Percentiles rank a stretch among this genome's conserved stretches.
phyloP scores from a whole-genome alignment of 2,888 invertebrate species.

The Opisthograptis luteolata region DNA sequence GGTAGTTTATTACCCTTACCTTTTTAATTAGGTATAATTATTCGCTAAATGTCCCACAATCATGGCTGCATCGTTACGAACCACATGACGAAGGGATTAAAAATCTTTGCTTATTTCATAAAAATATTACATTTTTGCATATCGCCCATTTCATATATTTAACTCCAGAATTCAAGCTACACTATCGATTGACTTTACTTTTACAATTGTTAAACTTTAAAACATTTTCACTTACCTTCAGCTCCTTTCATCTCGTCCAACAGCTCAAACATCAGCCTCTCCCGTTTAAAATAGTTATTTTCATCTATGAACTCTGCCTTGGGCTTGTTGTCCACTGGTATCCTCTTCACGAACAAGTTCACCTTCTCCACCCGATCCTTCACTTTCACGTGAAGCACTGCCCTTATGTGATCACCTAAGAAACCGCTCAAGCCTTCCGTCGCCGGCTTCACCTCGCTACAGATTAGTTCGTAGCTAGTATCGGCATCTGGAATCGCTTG shows the following conservation, averaged over 20 bases:
- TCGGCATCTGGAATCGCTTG: constrained; percentile 14
- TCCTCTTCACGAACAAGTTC: constrained; percentile 62
- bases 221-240: constrained; percentile 49
- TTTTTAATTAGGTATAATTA: too few relatives aligned
- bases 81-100: too few relatives aligned
- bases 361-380: constrained; percentile 40
- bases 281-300: constrained; percentile 57
- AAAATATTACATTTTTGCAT: too few relatives aligned
- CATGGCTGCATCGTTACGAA: too few relatives aligned
- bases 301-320: constrained; percentile 62
- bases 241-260: constrained; percentile 53
- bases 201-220: too few relatives aligned
- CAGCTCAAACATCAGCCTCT: constrained; percentile 58
- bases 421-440: constrained; percentile 62
- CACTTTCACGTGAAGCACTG: constrained; percentile 46
- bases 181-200: too few relatives aligned
- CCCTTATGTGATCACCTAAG: constrained; percentile 65
- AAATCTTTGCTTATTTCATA: too few relatives aligned
- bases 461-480: constrained; percentile 30
- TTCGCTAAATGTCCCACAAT: too few relatives aligned
- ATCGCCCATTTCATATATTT: too few relatives aligned
- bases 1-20: too few relatives aligned
- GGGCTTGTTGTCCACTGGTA: constrained; percentile 58
- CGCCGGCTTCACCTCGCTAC: constrained; percentile 50
- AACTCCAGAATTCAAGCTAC: too few relatives aligned